Evolutionary conservation across 2,113 vertebrate species (phyloP).

Genomic region (Ailuropoda melanoleuca): DNA sequence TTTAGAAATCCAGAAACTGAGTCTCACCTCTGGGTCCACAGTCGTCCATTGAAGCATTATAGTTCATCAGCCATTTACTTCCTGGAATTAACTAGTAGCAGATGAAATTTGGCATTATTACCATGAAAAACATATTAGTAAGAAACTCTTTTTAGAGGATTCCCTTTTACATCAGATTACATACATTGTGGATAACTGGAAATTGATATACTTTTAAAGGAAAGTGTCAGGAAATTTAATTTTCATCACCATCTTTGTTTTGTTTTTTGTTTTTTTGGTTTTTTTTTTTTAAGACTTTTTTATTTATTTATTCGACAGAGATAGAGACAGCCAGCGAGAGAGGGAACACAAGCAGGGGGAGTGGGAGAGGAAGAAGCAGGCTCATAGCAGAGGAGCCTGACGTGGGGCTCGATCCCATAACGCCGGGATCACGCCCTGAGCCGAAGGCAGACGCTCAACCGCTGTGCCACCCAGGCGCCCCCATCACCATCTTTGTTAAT

Average conservation of each 20-base stretch:
- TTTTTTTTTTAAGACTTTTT: too few species aligned
- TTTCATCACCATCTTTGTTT: conserved; percentile 40
- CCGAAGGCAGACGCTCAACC: too few species aligned
- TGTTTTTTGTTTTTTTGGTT: too few species aligned
- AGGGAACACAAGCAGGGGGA: too few species aligned
- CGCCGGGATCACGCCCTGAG: too few species aligned
- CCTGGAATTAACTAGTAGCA: conserved; percentile 24
- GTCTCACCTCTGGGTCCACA: not conserved
- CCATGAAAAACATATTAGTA: not conserved
- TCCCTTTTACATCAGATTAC: not conserved
- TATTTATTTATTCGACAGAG: too few species aligned
- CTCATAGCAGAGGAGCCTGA: too few species aligned
- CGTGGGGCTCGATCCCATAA: too few species aligned
- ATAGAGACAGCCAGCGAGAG: too few species aligned
- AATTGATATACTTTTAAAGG: conserved; percentile 22
- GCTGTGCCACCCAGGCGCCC: too few species aligned
- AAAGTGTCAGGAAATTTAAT: conserved; percentile 24
- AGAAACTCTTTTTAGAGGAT: not conserved
- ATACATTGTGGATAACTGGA: not conserved
- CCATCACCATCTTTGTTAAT: conserved; percentile 41
- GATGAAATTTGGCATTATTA: conserved; percentile 33
- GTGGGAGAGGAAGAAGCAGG: too few species aligned
- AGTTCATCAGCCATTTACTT: not conserved
- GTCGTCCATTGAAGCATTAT: not conserved
- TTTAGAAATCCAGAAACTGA: conserved; percentile 26